Evolutionary conservation across 2,113 vertebrate genomes (phyloP).

Genomic region (Hemichromis elongatus): DNA sequence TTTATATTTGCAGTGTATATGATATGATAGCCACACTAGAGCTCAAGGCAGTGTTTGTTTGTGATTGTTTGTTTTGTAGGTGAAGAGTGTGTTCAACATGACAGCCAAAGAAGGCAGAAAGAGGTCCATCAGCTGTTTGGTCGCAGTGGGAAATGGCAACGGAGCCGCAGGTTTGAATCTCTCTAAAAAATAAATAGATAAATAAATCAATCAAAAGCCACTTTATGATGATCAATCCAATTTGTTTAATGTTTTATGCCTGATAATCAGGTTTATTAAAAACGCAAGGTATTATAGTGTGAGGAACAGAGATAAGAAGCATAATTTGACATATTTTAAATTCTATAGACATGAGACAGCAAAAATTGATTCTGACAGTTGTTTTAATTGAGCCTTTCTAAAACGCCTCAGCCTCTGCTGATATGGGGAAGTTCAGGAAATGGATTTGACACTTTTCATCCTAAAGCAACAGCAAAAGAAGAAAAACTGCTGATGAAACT

Average conservation of each 20-base stretch:
- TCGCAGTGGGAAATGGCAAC: constrained; percentile 87
- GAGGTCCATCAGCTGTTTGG: constrained; percentile 83
- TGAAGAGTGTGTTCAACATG: constrained; percentile 94
- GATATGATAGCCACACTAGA: neutral
- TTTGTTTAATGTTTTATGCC: neutral
- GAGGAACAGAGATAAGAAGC: neutral
- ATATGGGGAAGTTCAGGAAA: neutral
- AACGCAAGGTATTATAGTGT: neutral
- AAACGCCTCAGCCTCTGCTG: neutral
- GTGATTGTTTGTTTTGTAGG: constrained; percentile 63
- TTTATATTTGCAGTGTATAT: neutral
- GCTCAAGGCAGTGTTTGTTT: neutral
- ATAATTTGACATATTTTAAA: neutral
- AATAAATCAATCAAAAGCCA: neutral
- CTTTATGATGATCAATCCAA: neutral
- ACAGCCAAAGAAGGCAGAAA: constrained; percentile 93
- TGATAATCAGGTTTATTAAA: neutral
- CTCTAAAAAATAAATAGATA: neutral
- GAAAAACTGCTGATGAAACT: neutral
- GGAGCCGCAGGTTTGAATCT: constrained; percentile 82
- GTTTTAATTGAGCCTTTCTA: neutral
- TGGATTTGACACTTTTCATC: neutral
- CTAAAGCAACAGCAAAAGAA: neutral
- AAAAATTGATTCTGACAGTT: neutral
- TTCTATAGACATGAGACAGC: neutral